Base-by-base conservation (phyloP, 2,888 invertebrate genomes). In the Cephus spinipes region DNA sequence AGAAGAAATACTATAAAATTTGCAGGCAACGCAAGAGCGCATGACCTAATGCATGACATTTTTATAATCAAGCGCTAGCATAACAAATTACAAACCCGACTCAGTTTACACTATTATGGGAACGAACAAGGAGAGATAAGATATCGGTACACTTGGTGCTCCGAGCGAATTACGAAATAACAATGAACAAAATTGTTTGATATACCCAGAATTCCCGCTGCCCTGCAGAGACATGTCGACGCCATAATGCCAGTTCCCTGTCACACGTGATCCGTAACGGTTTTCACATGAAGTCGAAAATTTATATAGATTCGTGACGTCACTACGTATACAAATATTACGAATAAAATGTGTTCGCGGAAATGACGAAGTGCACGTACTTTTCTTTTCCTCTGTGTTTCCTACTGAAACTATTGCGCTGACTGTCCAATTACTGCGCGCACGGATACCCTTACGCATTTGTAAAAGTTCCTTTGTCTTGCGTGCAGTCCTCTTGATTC, bases 101-200 rank as follows among this genome's bases (percentile, higher is more conserved):
- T 73, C 69, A 68, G 79, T 55, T 76, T 69, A 73, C 68, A 73
- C 76, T 23, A 79, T 78, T 80, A 82, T 84, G 85, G 83, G 85
- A 86, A 86, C 85, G 83, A 84, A 88, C 87, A 87, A 88, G 88
- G 87, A 80, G 81, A 86, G 89, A 89, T 89, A 88, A 89, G 87
- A 86, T 85, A 80, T 80, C 71, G 30, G 33, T 33, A 71, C 11
- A 15, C 71, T 33, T 23, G 71, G 33, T 30, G 31, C 33, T 71
- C 23, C 33, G 9, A 71, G 33, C 71, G 30, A 71, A 31, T 33
- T 71, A 32, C 71, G 11, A 71, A 71, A 33, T 33, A 33, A 9
- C 33, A 30, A 71, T 71, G 30, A 71, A 33, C 71, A 71, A 23
- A 71, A 12, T 55, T 55, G 2, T 55, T 4, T 55, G 23, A 55